Percentiles rank a stretch among this genome's conserved stretches.
Evolutionary conservation across 2,888 invertebrate genomes (phyloP).

Genomic region (Tortricodes alternella): DNA sequence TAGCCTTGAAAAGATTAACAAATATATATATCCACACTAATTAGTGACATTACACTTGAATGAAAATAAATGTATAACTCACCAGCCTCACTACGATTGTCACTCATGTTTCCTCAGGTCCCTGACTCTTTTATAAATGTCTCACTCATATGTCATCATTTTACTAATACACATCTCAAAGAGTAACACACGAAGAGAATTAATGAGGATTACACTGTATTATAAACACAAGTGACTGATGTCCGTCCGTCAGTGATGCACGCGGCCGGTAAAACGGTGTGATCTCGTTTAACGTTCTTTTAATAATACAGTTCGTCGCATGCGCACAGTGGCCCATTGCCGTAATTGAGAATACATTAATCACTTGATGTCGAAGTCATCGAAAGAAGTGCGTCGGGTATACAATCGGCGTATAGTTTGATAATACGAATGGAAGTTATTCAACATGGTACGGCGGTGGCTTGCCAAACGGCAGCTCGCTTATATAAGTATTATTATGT

Average conservation of each 20-base stretch:
- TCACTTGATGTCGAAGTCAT: slow-evolving; percentile 57
- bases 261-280: slow-evolving; percentile 51
- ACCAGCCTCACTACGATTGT: slow-evolving; percentile 46
- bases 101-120: slow-evolving; percentile 44
- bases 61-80: slow-evolving; percentile 34
- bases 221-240: slow-evolving; percentile 46
- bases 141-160: slow-evolving; percentile 38
- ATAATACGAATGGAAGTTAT: slow-evolving; percentile 64
- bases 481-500: background rate
- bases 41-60: background rate
- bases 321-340: slow-evolving; percentile 74
- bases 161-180: slow-evolving; percentile 33
- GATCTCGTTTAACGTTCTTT: slow-evolving; percentile 59
- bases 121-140: slow-evolving; percentile 31
- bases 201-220: slow-evolving; percentile 31
- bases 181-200: background rate
- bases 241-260: slow-evolving; percentile 39
- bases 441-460: slow-evolving; percentile 48
- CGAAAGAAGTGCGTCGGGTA: slow-evolving; percentile 45
- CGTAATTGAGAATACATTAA: slow-evolving; percentile 74
- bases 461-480: background rate
- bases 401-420: slow-evolving; percentile 66
- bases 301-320: slow-evolving; percentile 72
- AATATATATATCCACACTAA: no score
- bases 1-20: no score